phyloP scores from a whole-genome alignment of 37 sponge, comb jelly and placozoan genomes.

The Corticium candelabrum region DNA sequence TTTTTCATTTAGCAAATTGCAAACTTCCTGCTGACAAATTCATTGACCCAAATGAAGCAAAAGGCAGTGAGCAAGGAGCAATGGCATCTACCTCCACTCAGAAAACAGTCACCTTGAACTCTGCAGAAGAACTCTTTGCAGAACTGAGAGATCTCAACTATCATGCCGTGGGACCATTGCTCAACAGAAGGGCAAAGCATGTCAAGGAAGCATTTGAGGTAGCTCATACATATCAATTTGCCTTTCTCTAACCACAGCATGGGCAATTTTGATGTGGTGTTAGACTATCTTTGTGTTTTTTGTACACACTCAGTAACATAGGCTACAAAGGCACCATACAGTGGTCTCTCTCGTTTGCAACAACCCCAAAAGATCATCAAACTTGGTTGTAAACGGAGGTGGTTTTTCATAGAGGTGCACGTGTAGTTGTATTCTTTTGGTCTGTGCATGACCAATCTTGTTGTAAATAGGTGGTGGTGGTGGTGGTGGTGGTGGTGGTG shows the following conservation, averaged over 20 bases:
- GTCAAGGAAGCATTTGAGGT: constrained; percentile 70
- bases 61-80: not conserved
- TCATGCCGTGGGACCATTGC: constrained; percentile 57
- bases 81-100: not conserved
- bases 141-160: constrained; percentile 84
- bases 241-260: too few relatives aligned
- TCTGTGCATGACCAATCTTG: too few relatives aligned
- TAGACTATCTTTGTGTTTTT: too few relatives aligned
- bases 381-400: not conserved
- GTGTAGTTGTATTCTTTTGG: too few relatives aligned
- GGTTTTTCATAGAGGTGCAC: too few relatives aligned
- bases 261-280: too few relatives aligned
- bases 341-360: too few relatives aligned
- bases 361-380: not conserved
- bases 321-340: too few relatives aligned
- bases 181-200: constrained; percentile 70
- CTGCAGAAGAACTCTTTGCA: constrained; percentile 64
- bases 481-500: too few relatives aligned
- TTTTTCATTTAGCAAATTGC: not conserved
- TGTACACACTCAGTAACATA: too few relatives aligned
- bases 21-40: not conserved
- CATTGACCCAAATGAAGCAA: not conserved
- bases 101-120: constrained; percentile 37
- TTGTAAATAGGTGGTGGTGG: too few relatives aligned
- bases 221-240: not conserved